A percentile compares a stretch with the other conserved stretches of the same genome.
Conservation (phyloP, 2,888 invertebrate species). For the Candidula unifasciata region DNA sequence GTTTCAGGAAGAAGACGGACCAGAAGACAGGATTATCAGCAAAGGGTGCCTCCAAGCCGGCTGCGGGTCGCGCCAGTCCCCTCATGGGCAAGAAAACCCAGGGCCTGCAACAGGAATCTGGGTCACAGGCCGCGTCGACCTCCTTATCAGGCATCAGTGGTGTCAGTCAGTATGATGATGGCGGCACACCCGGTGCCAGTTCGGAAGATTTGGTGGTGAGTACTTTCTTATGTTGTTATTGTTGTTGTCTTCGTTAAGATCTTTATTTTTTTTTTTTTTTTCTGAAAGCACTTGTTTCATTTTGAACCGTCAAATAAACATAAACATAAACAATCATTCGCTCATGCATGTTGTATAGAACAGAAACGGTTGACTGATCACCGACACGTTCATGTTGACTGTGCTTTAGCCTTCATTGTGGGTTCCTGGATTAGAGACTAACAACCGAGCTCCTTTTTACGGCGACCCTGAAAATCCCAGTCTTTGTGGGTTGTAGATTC, state of each 20-base stretch:
- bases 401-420: too few species aligned
- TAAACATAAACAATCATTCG: too few species aligned
- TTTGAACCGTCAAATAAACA: too few species aligned
- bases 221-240: not conserved
- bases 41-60: not conserved
- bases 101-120: constrained; percentile 22
- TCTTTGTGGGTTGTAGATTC: too few species aligned
- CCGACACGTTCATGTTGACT: too few species aligned
- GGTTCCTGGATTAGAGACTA: too few species aligned
- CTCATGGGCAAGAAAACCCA: constrained; percentile 45
- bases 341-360: too few species aligned
- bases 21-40: constrained; percentile 25
- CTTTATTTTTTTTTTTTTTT: too few species aligned
- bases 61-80: constrained; percentile 28
- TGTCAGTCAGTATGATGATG: constrained; percentile 23
- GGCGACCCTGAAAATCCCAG: too few species aligned
- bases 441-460: too few species aligned
- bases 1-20: constrained; percentile 48
- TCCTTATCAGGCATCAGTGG: not conserved
- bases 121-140: not conserved
- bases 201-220: constrained; percentile 50
- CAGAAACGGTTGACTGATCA: too few species aligned
- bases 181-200: constrained; percentile 25
- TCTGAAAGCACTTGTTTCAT: too few species aligned
- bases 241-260: not conserved